Conservation (phyloP, 2,113 vertebrate genomes). For the Plecturocebus donacophilus region DNA sequence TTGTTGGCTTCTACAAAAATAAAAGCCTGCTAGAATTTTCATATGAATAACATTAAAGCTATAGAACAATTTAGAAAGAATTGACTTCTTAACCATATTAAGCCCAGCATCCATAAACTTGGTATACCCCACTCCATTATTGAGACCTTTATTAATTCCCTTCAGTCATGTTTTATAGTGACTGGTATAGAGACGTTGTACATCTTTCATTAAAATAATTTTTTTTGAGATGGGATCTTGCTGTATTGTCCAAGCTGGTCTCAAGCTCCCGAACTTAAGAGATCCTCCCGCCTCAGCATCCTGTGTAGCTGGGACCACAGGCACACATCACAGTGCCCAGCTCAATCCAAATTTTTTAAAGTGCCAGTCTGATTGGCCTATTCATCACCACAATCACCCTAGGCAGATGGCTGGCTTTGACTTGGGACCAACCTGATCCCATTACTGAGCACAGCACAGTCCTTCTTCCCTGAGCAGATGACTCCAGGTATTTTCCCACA, state of each 20-base stretch:
- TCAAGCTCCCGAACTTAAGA: neutral
- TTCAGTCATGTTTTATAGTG: neutral
- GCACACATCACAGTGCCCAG: neutral
- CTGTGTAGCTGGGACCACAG: neutral
- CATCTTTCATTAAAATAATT: neutral
- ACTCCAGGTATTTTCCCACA: neutral
- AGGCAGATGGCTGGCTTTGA: neutral
- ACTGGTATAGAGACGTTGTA: neutral
- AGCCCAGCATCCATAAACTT: neutral
- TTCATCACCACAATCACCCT: neutral
- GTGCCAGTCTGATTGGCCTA: neutral
- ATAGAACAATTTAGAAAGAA: neutral
- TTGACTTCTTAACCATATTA: neutral
- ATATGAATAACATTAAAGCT: neutral
- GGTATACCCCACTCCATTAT: neutral
- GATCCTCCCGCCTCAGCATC: neutral
- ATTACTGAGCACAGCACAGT: neutral
- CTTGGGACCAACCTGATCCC: neutral
- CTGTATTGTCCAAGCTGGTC: neutral
- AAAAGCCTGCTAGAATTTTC: neutral
- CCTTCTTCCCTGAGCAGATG: neutral
- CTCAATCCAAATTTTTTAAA: constrained; percentile 9
- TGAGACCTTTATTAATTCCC: neutral
- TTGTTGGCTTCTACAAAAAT: neutral
- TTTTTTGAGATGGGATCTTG: neutral